A percentile compares a stretch with the other conserved stretches of the same genome.
phyloP scores from a whole-genome alignment of 2,797 vertebrate species.

The Trachops cirrhosus region DNA sequence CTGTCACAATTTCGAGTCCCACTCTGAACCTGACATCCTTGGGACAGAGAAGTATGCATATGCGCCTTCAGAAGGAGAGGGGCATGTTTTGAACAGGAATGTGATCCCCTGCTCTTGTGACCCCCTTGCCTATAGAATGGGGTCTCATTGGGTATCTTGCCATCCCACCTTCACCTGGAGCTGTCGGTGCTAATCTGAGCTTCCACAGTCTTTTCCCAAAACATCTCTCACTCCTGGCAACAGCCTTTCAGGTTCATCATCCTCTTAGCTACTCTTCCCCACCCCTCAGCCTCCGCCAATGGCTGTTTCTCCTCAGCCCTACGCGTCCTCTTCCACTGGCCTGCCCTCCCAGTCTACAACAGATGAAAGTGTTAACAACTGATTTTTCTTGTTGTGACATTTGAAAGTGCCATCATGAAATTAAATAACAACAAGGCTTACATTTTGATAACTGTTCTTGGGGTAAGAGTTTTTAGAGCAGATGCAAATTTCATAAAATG shows the following conservation, averaged over 20 bases:
- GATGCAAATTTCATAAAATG: not conserved
- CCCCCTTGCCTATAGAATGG: not conserved
- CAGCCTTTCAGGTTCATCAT: not conserved
- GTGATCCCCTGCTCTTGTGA: not conserved
- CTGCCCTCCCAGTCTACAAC: no score
- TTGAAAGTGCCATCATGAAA: not conserved
- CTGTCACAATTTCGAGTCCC: not conserved
- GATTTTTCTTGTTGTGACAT: not conserved
- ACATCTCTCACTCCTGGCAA: not conserved
- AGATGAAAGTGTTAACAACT: no score
- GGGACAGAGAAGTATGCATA: accelerated
- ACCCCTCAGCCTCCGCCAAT: not conserved
- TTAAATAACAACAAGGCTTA: not conserved
- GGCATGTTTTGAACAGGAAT: not conserved
- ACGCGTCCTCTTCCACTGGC: not conserved
- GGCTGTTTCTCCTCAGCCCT: not conserved
- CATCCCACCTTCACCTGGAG: not conserved
- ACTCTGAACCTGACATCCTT: not conserved
- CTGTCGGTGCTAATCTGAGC: not conserved
- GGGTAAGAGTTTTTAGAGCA: not conserved
- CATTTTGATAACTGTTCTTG: not conserved
- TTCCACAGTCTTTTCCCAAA: not conserved
- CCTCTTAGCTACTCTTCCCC: not conserved
- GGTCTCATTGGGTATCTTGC: not conserved
- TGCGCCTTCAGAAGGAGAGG: not conserved